Conservation (phyloP, 92 coral and sea anemone species). For the Phenganax subtilis region DNA sequence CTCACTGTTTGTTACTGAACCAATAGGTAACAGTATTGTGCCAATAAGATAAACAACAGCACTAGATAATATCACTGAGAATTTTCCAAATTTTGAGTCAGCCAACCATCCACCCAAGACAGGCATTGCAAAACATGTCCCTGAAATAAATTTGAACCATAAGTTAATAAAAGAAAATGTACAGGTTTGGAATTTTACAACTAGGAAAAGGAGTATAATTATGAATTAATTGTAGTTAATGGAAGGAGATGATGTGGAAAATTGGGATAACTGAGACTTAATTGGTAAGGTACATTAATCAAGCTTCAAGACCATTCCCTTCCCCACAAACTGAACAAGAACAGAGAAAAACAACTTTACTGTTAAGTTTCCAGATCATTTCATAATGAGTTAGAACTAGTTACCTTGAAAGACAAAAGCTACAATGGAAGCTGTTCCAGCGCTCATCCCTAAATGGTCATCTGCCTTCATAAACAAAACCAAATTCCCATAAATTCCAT, state of each 20-base stretch:
- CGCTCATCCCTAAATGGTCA: conserved; percentile 37
- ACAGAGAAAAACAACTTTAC: no score
- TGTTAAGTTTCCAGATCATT: no score
- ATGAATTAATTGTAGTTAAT: no score
- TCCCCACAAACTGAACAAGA: no score
- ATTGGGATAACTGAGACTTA: no score
- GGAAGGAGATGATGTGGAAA: no score
- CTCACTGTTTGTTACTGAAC: conserved; percentile 42
- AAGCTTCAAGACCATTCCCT: no score
- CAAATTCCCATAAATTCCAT: conserved; percentile 75
- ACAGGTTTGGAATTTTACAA: no score
- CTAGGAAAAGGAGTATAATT: not conserved
- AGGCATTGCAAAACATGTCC: conserved; percentile 72
- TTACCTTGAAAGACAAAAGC: conserved; percentile 67
- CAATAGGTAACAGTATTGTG: conserved; percentile 57
- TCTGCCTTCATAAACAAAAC: conserved; percentile 51
- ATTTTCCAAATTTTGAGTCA: conserved; percentile 66
- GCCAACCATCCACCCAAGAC: conserved; percentile 85
- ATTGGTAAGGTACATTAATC: no score
- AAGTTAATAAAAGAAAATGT: no score
- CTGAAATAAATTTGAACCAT: conserved; percentile 36
- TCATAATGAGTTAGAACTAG: no score
- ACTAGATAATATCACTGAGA: conserved; percentile 41
- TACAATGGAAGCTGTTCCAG: conserved; percentile 62
- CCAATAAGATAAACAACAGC: conserved; percentile 45